Percentiles rank a stretch among this genome's conserved stretches.
These are phyloP conservation scores for Zophobas atratus DNA, from an alignment of 1,140 invertebrate species.

Conservation along the genomic window DNA sequence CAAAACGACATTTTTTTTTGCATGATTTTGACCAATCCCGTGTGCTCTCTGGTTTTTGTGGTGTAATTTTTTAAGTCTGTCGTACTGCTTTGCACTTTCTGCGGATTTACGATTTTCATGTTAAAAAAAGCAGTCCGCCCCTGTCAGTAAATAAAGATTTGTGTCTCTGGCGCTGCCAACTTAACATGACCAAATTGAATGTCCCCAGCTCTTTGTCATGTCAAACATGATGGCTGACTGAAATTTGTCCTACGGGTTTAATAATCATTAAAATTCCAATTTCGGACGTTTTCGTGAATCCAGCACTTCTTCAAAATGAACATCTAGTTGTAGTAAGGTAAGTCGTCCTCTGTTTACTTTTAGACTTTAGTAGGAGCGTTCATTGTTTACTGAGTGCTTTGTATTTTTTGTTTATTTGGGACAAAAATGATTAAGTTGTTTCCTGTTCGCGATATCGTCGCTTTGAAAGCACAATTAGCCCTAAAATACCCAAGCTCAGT, in stretches of 20 bases:
- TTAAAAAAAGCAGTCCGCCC: too few relatives aligned
- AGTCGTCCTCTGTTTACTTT: neutral
- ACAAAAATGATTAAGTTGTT: neutral
- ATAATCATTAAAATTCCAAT: constrained; percentile 5
- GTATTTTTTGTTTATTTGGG: constrained; percentile 28
- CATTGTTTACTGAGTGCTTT: constrained; percentile 11
- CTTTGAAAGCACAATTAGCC: neutral
- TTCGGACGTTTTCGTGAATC: neutral
- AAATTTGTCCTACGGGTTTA: constrained; percentile 27
- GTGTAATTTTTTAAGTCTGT: too few relatives aligned
- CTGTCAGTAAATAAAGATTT: neutral
- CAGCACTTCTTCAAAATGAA: neutral
- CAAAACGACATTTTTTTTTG: too few relatives aligned
- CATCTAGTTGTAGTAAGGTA: neutral
- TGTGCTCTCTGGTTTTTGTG: too few relatives aligned
- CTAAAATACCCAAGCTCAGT: neutral
- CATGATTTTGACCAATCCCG: too few relatives aligned
- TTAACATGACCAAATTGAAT: neutral
- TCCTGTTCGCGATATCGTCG: neutral
- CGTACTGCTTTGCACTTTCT: too few relatives aligned
- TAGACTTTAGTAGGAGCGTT: too few relatives aligned
- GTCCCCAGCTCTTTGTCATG: neutral
- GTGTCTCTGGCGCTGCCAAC: neutral
- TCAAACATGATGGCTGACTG: constrained; percentile 39
- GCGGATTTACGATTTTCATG: too few relatives aligned